Base-by-base conservation (phyloP, 23 tunicate genomes). In the Clavelina lepadiformis region DNA sequence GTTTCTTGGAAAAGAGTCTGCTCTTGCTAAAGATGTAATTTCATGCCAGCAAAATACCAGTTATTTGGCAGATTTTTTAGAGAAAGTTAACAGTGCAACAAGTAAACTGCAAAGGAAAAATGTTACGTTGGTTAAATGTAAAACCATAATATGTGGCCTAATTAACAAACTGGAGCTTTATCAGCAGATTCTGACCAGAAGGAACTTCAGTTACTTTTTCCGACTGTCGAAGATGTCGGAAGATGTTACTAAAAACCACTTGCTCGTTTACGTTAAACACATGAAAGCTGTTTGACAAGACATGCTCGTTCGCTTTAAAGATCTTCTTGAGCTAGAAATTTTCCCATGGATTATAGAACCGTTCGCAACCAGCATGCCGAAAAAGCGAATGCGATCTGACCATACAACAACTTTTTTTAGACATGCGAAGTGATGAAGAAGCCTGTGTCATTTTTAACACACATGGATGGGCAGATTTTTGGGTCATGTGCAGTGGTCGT, bases 21-120 rank as follows among this genome's bases (percentile, higher is more conserved):
- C 33, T 65, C 71, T 65, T 65, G 71, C 55, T 24, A 45, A 65
- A 68, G 74, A 68, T 50, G 74, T 67, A 20, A 67, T 67, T 67
- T 28, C 57, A 22, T 67, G 72, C 72, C 72, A 44, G 25, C 46
- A 67, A 45, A 58, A 67, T 67, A 47, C 35, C 72, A 67, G 72
- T 46, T 67, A 67, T 63, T 27, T 58, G 36, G 65, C 65, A 22
- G 69, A 63, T 63, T 37, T 63, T 63, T 63, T 35, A 20, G 72
- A 67, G 72, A 67, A 67, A 67, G 47, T 67, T 36, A 47, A 47
- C 57, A 19, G 51, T 29, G 58, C 72, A 67, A 46, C 36, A 24
- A 67, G 47, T 37, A 67, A 67, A 67, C 72, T 67, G 33, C 58
- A 68, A 51, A n/a, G 74, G 29, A 65, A 45, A 65, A 38, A 65